Conservation (phyloP, 1,140 invertebrate genomes). For the Neuroterus valhalla region DNA sequence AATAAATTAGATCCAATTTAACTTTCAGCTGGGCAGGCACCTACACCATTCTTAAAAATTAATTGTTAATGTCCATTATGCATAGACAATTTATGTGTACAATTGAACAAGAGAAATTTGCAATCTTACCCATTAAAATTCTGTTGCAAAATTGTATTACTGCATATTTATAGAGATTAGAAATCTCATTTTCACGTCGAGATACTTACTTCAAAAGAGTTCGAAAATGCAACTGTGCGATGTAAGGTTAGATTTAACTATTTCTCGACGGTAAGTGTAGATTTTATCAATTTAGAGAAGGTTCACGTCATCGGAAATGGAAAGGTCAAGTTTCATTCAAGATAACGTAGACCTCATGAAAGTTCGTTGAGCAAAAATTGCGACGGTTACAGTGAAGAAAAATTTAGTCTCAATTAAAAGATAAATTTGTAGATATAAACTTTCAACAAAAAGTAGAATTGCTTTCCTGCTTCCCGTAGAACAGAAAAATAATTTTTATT, state of each 20-base stretch:
- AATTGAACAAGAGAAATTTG: background rate
- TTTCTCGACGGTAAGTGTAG: background rate
- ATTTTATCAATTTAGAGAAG: conserved; percentile 8
- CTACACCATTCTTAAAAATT: too few species aligned
- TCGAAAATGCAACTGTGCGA: background rate
- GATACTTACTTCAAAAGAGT: background rate
- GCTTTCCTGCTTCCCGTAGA: too few species aligned
- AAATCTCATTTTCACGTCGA: background rate
- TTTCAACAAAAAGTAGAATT: too few species aligned
- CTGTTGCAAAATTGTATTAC: background rate
- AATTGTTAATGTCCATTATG: too few species aligned
- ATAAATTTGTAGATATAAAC: too few species aligned
- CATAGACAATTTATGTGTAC: background rate
- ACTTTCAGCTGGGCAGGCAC: too few species aligned
- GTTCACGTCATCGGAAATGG: conserved; percentile 11
- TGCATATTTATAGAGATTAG: background rate
- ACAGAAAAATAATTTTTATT: too few species aligned
- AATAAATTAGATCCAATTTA: too few species aligned
- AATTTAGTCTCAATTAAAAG: too few species aligned
- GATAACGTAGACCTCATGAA: background rate
- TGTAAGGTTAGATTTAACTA: conserved; percentile 18
- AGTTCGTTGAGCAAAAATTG: background rate
- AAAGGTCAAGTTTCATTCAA: conserved; percentile 28
- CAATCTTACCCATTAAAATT: background rate
- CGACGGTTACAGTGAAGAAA: background rate